These are phyloP conservation scores for Oeneis ivallda DNA, from an alignment of 2,888 invertebrate species.

Conservation along the genomic window DNA sequence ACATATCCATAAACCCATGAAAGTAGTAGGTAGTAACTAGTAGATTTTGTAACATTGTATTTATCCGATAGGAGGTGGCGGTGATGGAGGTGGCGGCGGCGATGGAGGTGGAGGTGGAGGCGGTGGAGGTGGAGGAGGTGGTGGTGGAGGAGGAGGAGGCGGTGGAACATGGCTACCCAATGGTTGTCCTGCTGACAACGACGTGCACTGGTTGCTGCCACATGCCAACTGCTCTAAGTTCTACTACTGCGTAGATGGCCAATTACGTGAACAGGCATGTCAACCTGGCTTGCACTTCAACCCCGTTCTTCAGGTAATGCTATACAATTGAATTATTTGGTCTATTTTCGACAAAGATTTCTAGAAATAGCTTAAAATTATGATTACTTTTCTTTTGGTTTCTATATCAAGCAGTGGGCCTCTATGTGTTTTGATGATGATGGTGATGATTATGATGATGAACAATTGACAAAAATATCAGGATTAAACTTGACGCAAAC, in stretches of 20 bases:
- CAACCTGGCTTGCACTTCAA: slow-evolving; percentile 24
- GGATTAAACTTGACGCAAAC: too few relatives aligned
- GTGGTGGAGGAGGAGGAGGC: not conserved
- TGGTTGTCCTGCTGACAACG: slow-evolving; percentile 48
- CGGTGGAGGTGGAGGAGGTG: not conserved
- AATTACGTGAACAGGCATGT: slow-evolving; percentile 41
- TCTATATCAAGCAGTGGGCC: too few relatives aligned
- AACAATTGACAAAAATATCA: too few relatives aligned
- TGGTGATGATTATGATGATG: too few relatives aligned
- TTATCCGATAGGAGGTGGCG: not conserved
- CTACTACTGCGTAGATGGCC: slow-evolving; percentile 52
- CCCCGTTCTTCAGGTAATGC: slow-evolving; percentile 14
- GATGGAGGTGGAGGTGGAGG: slow-evolving; percentile 16
- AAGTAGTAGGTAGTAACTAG: too few relatives aligned
- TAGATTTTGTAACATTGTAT: too few relatives aligned
- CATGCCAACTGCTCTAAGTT: slow-evolving; percentile 49
- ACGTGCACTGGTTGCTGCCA: slow-evolving; percentile 46
- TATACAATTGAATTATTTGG: too few relatives aligned
- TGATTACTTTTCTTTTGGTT: too few relatives aligned
- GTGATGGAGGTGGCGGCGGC: not conserved
- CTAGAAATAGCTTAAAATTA: too few relatives aligned
- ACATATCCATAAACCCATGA: too few relatives aligned
- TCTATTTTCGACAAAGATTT: too few relatives aligned
- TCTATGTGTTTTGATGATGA: too few relatives aligned
- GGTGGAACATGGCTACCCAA: slow-evolving; percentile 25